Base-by-base conservation (phyloP, 2,113 vertebrate genomes). In the Picathartes gymnocephalus region DNA sequence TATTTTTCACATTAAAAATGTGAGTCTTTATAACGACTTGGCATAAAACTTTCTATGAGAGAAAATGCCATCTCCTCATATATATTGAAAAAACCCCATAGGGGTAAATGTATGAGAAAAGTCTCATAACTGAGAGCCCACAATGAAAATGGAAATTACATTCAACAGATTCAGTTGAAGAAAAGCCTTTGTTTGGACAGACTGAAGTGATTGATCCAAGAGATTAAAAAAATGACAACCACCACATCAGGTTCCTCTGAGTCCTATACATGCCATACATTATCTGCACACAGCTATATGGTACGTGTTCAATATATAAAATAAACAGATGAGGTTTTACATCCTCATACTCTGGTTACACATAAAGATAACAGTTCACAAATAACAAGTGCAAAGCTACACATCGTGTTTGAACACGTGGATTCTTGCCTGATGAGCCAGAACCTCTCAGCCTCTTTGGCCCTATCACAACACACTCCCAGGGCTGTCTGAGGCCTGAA, bases 1-100 rank as follows among this genome's bases (percentile, higher is more conserved):
- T 80, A 80, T 90, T 95, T 66, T 92, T 96, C 87, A 92, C 13
- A 81, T 92, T 93, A 73, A 71, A 85, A 90, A 62, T 79, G 11
- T 60, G 40, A 86, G 39, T 61, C 48, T 86, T 95, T 78, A 79
- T 90, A 94, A 86, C 84, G 58, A 68, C 3, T 57, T 94, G 78
- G 83, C 95, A 91, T 65, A 64, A 84, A 62, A 72, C 21, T 91
- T 66, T 53, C 35, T 64, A 14, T 47, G 54, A 58, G 40, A 86
- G 47, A 77, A 70, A 64, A 62, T 44, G 27, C 23, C 57, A 77
- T 81, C 22, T 50, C 33, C 27, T 88, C 51, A 60, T 20, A 53
- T 7, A 74, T 30, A 53, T 11, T 35, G 42, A 69, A 61, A 81
- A 72, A 44, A 54, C 0, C 21, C 9, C n/a, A 39, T 3, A 74